Percentiles rank a stretch among this genome's conserved stretches.
phyloP scores from a whole-genome alignment of 2,113 vertebrate species.

The Catharus fuscescens region DNA sequence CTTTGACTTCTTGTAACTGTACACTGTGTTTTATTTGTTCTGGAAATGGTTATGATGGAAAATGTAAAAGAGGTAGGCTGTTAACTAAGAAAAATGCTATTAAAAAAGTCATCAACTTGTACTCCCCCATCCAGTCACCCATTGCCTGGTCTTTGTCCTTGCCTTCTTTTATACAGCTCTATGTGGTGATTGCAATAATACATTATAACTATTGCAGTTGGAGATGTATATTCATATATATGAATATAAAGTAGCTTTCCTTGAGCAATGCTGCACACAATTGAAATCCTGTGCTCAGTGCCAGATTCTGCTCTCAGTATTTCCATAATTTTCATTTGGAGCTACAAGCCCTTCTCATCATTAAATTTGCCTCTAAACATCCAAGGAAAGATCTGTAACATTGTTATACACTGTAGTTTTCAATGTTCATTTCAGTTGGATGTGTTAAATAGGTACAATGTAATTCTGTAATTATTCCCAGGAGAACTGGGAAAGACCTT shows the following conservation, averaged over 20 bases:
- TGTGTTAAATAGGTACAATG: not conserved
- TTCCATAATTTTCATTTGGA: not conserved
- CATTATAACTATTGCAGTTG: not conserved
- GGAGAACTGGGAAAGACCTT: not conserved
- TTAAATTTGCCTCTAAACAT: not conserved
- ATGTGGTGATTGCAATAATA: not conserved
- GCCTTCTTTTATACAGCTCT: not conserved
- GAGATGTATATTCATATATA: not conserved
- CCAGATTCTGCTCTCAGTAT: not conserved
- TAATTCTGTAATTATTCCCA: not conserved
- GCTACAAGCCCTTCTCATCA: not conserved
- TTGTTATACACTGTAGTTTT: not conserved
- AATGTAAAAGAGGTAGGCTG: not conserved
- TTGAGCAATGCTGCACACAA: not conserved
- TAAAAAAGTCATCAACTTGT: not conserved
- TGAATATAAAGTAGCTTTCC: not conserved
- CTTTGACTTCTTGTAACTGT: not conserved
- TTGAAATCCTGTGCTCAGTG: not conserved
- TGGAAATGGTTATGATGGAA: not conserved
- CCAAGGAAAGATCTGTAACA: not conserved
- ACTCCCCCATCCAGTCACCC: not conserved
- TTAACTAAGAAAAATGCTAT: not conserved
- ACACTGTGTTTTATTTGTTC: not conserved
- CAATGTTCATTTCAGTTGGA: not conserved
- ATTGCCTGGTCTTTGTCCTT: not conserved